phyloP scores from a whole-genome alignment of 2,797 vertebrate genomes.

The Micropoecilia bifurca region DNA sequence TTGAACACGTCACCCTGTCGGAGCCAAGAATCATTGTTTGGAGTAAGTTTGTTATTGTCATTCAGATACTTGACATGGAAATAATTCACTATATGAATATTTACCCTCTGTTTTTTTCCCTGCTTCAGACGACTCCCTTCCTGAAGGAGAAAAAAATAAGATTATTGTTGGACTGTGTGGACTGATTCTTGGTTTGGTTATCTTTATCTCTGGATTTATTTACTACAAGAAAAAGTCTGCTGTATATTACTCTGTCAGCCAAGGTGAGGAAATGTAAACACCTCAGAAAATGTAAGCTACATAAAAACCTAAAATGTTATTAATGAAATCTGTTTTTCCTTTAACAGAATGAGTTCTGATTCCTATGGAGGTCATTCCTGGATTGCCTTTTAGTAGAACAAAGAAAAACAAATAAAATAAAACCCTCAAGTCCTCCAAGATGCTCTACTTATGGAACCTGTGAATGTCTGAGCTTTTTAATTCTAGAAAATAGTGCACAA shows the following conservation, averaged over 20 bases:
- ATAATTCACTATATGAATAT: background rate
- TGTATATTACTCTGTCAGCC: background rate
- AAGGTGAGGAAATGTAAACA: constrained; percentile 4
- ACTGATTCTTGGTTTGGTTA: constrained; percentile 6
- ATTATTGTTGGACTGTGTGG: constrained; percentile 5
- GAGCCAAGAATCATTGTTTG: constrained; percentile 50
- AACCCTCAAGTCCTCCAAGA: too few species aligned
- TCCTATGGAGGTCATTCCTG: too few species aligned
- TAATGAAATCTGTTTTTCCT: too few species aligned
- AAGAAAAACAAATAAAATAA: too few species aligned
- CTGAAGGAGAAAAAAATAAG: background rate
- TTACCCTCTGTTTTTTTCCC: background rate
- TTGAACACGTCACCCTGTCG: constrained; percentile 61
- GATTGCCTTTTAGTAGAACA: too few species aligned
- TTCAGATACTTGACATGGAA: background rate
- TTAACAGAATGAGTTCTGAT: too few species aligned
- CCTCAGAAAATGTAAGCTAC: too few species aligned
- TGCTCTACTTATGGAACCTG: too few species aligned
- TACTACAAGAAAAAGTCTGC: constrained; percentile 23
- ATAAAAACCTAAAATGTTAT: too few species aligned
- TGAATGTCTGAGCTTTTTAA: too few species aligned
- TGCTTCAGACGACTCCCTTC: constrained; percentile 18
- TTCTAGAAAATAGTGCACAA: too few species aligned
- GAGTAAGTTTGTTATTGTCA: constrained; percentile 50
- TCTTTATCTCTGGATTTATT: constrained; percentile 15